phyloP scores from a whole-genome alignment of 2,797 vertebrate species.

The Notamacropus eugenii region DNA sequence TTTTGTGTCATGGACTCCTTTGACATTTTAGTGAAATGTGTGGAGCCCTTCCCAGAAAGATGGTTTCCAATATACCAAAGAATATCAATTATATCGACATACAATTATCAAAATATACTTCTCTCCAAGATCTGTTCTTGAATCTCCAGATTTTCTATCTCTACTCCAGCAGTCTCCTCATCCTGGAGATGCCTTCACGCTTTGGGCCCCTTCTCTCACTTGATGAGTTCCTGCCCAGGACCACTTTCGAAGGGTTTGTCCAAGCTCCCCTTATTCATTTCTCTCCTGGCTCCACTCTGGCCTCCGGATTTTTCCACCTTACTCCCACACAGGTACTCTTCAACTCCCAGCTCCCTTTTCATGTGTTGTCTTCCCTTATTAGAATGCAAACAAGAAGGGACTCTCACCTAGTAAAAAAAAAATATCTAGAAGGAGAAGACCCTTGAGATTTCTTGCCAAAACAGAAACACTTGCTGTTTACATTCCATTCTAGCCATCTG shows the following conservation, averaged over 20 bases:
- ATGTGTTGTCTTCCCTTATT: background rate
- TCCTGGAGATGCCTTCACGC: no score
- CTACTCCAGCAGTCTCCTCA: background rate
- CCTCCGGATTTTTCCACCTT: background rate
- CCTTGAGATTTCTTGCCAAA: no score
- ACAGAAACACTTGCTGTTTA: no score
- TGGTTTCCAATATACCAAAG: background rate
- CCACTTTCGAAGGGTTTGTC: background rate
- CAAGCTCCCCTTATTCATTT: background rate
- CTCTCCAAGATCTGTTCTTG: background rate
- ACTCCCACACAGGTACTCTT: background rate
- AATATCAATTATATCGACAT: background rate
- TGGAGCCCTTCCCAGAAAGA: background rate
- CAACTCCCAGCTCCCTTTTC: background rate
- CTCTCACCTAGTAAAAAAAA: no score
- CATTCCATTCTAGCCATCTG: no score
- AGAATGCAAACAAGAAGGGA: background rate
- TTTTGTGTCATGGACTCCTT: background rate
- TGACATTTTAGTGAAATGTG: background rate
- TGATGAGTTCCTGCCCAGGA: background rate
- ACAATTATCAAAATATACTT: background rate
- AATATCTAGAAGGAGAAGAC: no score
- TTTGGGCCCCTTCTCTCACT: background rate
- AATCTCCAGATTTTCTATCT: background rate
- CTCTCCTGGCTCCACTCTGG: background rate